Evolutionary conservation across 53 echinoderm and acorn worm genomes (phyloP).

Genomic region (Apostichopus leukothele): DNA sequence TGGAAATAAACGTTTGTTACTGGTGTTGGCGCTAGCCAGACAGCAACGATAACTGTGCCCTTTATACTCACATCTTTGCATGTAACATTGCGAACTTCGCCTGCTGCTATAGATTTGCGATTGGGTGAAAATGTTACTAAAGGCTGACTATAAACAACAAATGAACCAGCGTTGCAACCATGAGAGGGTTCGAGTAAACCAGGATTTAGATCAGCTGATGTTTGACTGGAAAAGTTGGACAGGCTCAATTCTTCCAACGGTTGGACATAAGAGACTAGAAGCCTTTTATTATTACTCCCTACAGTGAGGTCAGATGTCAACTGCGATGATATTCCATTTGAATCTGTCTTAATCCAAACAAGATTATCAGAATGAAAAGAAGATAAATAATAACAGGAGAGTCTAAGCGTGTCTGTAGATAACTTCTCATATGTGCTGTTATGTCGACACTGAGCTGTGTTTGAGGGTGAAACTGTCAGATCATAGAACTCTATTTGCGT

Average conservation of each 20-base stretch:
- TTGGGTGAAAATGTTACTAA: not conserved
- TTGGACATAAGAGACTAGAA: not conserved
- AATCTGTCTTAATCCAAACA: not conserved
- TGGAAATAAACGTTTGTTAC: not conserved
- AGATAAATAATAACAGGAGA: not conserved
- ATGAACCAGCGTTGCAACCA: too few relatives aligned
- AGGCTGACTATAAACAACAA: too few relatives aligned
- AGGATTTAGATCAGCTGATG: not conserved
- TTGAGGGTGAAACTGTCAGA: not conserved
- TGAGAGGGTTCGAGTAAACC: not conserved
- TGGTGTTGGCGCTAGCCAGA: not conserved
- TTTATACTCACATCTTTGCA: not conserved
- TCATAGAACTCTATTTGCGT: not conserved
- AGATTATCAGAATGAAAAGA: not conserved
- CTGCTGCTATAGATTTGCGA: not conserved
- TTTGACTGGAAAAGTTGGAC: not conserved
- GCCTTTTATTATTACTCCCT: not conserved
- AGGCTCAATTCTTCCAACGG: not conserved
- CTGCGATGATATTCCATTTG: not conserved
- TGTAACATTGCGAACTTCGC: not conserved
- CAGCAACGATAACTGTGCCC: not conserved
- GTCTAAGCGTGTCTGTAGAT: too few relatives aligned
- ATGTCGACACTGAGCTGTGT: not conserved
- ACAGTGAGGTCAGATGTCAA: not conserved
- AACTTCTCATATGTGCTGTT: too few relatives aligned